Evolutionary conservation across 2,888 invertebrate species (phyloP).

Genomic region (Carterocephalus palaemon): DNA sequence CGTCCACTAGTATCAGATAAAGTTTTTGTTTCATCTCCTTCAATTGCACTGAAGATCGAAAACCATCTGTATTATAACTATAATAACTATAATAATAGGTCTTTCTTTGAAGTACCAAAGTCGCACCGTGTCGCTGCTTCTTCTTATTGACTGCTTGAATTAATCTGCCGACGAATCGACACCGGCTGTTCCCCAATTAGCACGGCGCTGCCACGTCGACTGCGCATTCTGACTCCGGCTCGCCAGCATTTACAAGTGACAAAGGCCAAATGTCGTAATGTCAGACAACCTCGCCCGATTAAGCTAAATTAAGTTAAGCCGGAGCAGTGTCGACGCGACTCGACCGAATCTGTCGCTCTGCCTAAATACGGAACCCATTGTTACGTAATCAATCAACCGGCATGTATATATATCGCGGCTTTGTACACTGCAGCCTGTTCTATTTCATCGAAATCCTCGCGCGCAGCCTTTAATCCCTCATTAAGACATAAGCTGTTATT

Average conservation of each 20-base stretch:
- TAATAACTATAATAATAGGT: conserved; percentile 13
- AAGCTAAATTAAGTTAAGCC: conserved; percentile 42
- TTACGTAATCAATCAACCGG: conserved; percentile 20
- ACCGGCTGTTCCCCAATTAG: conserved; percentile 20
- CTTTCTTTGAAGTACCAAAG: conserved; percentile 12
- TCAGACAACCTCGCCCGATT: conserved; percentile 33
- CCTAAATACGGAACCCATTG: conserved; percentile 25
- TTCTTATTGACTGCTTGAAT: conserved; percentile 23
- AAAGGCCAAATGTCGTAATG: conserved; percentile 38
- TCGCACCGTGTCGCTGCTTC: conserved; percentile 17
- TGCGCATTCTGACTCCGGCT: conserved; percentile 27
- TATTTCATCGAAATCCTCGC: conserved; percentile 3
- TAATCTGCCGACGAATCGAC: conserved; percentile 20
- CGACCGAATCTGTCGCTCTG: conserved; percentile 20
- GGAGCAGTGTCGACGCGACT: conserved; percentile 33
- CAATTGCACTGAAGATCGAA: too few species aligned
- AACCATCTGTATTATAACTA: too few species aligned
- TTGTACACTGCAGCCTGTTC: conserved; percentile 4
- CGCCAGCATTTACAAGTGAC: conserved; percentile 33
- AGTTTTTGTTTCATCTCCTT: too few species aligned
- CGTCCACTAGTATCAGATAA: too few species aligned
- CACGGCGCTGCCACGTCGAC: conserved; percentile 26
- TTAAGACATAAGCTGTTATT: too few species aligned
- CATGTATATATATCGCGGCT: conserved; percentile 1
- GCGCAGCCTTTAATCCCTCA: conserved; percentile 23